A percentile compares a stretch with the other conserved stretches of the same genome.
phyloP scores from a whole-genome alignment of 2,797 vertebrate species.

The Sebastiscus albofasciatus region DNA sequence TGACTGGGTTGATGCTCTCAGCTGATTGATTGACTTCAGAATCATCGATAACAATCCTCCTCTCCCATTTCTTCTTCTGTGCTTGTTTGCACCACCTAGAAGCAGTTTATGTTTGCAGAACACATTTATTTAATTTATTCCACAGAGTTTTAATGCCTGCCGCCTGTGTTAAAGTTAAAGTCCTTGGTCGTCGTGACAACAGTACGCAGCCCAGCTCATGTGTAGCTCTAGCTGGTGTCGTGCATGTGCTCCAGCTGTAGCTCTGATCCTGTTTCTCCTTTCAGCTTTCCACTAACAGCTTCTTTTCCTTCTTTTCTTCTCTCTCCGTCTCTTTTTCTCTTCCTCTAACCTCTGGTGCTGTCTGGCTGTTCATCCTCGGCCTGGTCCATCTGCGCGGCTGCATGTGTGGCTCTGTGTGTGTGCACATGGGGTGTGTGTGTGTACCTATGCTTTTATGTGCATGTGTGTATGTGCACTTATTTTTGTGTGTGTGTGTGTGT shows the following conservation, averaged over 20 bases:
- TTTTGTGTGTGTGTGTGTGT: constrained; percentile 76
- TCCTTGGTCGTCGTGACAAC: not conserved
- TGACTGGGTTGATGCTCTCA: not conserved
- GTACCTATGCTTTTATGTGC: not conserved
- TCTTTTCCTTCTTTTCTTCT: constrained; percentile 53
- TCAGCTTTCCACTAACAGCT: constrained; percentile 64
- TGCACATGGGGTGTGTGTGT: not conserved
- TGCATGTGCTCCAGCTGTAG: constrained; percentile 62
- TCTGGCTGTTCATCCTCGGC: constrained; percentile 71
- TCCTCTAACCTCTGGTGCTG: constrained; percentile 75
- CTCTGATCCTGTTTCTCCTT: constrained; percentile 51
- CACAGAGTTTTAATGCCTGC: not conserved
- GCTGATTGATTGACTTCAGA: not conserved
- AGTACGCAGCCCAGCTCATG: not conserved
- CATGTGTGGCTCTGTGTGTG: constrained; percentile 10
- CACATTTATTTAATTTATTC: not conserved
- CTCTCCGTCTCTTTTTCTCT: constrained; percentile 52
- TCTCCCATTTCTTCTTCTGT: not conserved
- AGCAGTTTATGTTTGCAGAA: not conserved
- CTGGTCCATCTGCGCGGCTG: constrained; percentile 74
- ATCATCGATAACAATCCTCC: not conserved
- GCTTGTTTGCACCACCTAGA: constrained; percentile 7
- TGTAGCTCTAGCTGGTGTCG: constrained; percentile 2
- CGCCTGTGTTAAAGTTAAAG: not conserved
- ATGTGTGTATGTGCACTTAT: constrained; percentile 1